phyloP scores from a whole-genome alignment of 2,888 invertebrate genomes.

The Anarsia innoxiella region DNA sequence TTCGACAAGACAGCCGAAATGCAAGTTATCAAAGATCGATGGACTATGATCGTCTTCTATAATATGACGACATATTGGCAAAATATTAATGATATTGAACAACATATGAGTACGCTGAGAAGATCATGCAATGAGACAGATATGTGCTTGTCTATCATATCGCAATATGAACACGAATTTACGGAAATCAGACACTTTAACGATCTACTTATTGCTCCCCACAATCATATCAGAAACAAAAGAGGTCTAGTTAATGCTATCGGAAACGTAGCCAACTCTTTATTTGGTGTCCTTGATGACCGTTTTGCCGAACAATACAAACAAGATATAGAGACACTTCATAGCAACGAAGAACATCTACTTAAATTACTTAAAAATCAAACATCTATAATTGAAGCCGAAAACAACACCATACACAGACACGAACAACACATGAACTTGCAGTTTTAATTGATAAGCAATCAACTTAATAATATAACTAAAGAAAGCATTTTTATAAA shows the following conservation, averaged over 20 bases:
- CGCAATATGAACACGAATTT: conserved; percentile 6
- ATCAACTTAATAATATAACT: conserved; percentile 1
- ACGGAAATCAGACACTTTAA: conserved; percentile 7
- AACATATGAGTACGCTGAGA: conserved; percentile 2
- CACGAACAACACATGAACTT: conserved; percentile 8
- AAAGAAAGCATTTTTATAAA: not conserved
- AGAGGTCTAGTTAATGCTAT: conserved; percentile 9
- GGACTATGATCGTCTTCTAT: conserved; percentile 11
- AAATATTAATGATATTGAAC: conserved; percentile 3
- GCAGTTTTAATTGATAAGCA: conserved; percentile 8
- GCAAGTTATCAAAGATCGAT: conserved; percentile 9
- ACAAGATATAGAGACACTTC: conserved; percentile 13
- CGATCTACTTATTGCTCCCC: conserved; percentile 5
- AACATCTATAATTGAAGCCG: conserved; percentile 12
- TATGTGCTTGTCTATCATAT: not conserved
- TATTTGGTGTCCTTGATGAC: conserved; percentile 17
- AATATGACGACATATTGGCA: conserved; percentile 11
- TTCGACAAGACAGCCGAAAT: conserved; percentile 8
- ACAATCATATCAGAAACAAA: conserved; percentile 3
- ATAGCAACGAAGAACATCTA: conserved; percentile 8
- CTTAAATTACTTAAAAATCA: conserved; percentile 9
- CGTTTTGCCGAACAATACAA: too few relatives aligned
- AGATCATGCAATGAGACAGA: not conserved
- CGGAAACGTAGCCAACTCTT: conserved; percentile 9
- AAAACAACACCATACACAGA: conserved; percentile 9